Evolutionary conservation across 1,140 invertebrate species (phyloP), one percentile per base, ranked within the genome.

Genomic region (Heterodera carotae): DNA sequence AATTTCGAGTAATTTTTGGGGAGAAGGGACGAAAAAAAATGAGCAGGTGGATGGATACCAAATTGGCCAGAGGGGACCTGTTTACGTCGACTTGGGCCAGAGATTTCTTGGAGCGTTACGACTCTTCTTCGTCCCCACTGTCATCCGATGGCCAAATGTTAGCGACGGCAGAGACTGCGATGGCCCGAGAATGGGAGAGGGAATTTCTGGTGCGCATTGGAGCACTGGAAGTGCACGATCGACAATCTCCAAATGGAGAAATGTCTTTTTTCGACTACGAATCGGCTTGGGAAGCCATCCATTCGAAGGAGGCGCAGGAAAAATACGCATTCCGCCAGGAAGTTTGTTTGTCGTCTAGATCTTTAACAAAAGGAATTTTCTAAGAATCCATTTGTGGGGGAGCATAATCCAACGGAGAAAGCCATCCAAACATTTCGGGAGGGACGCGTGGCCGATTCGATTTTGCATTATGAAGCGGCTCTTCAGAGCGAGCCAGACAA

Each of bases 401-500:
- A 86, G 75, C 62, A 91, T n/a, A 92, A 95, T 90, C 92, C 94
- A 22, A 91, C 97, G 75, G 92, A 93, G 87, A 92, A 94, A 84
- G 96, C 95, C 0, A 92, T 94, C 84, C 90, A 92, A 83, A 92
- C 92, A 85, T 88, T 97, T 71, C 91, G 91, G 84, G 91, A 91
- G 79, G 95, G 95, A 33, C 95, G 98, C 89, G 91, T 98, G 75
- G 93, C 95, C 25, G 94, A 94, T 82, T 96, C 97, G 33, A 95
- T 98, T 1, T 89, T 99, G 4, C 93, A 95, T 84, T 98, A 98
- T 90, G 97, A 99, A 90, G 94, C 94, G 74, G 95, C 95, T 59
- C 94, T 92, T 8, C 92, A 95, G 87, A 92, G 95, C 88, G 90
- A 94, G 77, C 91, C 93, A 3, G 90, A 92, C 48, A 93, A 94